Percentiles rank a stretch among this genome's conserved stretches.
phyloP scores from a whole-genome alignment of 2,113 vertebrate species.

The Psittacula cyanocephala region DNA sequence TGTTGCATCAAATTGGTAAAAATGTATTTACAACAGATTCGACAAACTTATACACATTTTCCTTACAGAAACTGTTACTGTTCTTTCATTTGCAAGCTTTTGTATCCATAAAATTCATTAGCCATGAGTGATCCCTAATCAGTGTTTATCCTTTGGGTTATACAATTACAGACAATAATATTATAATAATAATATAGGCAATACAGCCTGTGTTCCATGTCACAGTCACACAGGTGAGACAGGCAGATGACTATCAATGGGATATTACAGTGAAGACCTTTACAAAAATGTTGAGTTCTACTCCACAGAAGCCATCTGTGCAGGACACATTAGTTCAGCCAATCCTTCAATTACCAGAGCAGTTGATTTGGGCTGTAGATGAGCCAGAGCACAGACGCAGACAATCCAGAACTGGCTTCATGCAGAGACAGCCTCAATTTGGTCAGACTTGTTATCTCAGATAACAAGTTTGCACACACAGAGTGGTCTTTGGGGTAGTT shows the following conservation, averaged over 20 bases:
- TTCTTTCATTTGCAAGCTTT: neutral
- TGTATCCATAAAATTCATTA: neutral
- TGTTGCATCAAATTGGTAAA: neutral
- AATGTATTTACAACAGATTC: neutral
- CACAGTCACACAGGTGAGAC: neutral
- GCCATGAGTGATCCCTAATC: neutral
- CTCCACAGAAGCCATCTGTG: neutral
- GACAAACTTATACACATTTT: neutral
- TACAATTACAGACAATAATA: accelerated
- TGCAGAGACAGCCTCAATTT: neutral
- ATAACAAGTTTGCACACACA: neutral
- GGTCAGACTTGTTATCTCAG: neutral
- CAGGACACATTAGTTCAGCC: neutral
- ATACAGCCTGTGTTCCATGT: neutral
- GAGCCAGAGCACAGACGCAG: neutral
- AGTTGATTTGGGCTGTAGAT: neutral
- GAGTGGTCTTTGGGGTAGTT: neutral
- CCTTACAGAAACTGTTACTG: neutral
- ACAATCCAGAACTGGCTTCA: neutral
- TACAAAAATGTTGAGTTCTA: neutral
- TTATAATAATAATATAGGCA: no score
- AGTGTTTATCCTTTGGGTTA: neutral
- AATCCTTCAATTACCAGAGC: neutral
- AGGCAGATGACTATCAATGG: neutral
- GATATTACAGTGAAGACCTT: neutral